Conservation (phyloP, 2,888 invertebrate species). For the Pristionchus exspectatus region DNA sequence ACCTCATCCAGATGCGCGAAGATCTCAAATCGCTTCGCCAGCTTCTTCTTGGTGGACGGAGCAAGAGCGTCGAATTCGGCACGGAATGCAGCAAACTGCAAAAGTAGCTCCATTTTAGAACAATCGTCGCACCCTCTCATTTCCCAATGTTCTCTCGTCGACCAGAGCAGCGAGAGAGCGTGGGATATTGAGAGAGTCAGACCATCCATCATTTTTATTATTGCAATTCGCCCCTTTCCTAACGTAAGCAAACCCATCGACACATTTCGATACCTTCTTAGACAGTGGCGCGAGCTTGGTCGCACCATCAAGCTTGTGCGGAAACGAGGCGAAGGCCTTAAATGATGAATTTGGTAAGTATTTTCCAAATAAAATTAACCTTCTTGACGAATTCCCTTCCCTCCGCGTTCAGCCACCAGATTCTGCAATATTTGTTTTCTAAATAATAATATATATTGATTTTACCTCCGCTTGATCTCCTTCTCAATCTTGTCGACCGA, state of each 20-base stretch:
- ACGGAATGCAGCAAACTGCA: background rate
- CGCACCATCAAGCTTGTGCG: background rate
- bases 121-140: background rate
- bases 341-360: background rate
- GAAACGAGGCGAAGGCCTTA: background rate
- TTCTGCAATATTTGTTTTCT: background rate
- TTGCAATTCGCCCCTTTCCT: background rate
- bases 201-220: no score
- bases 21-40: background rate
- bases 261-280: background rate
- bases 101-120: background rate
- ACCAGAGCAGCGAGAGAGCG: no score
- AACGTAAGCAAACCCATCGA: background rate
- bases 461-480: background rate
- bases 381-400: background rate
- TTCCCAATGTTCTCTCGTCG: no score
- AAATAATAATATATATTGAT: no score
- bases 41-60: background rate
- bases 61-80: background rate
- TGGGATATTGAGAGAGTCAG: no score
- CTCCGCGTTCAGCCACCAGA: conserved; percentile 1
- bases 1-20: background rate
- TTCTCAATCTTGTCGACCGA: background rate
- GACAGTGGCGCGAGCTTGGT: background rate
- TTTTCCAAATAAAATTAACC: background rate